Evolutionary conservation across 2,888 invertebrate genomes (phyloP), one percentile per base, ranked within the genome.

Genomic region (Amiota mariae): DNA sequence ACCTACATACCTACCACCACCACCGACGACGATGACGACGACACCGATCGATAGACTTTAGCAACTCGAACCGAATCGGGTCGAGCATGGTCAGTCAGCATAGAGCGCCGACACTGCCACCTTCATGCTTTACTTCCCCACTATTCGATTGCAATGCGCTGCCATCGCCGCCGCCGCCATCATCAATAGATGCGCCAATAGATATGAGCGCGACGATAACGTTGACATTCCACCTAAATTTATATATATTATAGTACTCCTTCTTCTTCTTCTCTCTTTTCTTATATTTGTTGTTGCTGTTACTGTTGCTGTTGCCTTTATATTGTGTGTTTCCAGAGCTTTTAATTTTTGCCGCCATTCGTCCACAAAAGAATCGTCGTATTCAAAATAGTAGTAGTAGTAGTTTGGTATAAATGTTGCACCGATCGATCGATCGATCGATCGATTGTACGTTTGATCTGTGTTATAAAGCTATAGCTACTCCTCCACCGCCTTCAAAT

Each of bases 181-280:
- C 67, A 67, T 76, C 77, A 76, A 68, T 68, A 47, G 85, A 82
- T 83, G 79, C 79, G 80, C 84, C 81, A 72, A 81, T 83, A 83
- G 83, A 83, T 83, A 85, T 83, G 81, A 83, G 79, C 82, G 76
- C 70, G 79, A 70, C 84, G 83, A 85, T 84, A 85, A 82, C 82
- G 85, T 81, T 85, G 85, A 85, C 87, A 84, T 85, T 85, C 84
- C 84, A 82, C 86, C 85, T 82, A 85, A 84, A 84, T 84, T 84
- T 85, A 84, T 85, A 84, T 36, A 47, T 54, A 82, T 85, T 85
- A 82, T 82, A 82, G 78, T 72, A 11, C 18, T 12, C 59, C 48
- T 71, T 12, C 49, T 71, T 13, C 9, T 72, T 36, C 36, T 36
- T 36, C 49, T 15, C 46, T n/a, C 49, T 49, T 18, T 15, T 24